Base-by-base conservation (phyloP, 2,113 vertebrate species). In the Otolemur garnettii region DNA sequence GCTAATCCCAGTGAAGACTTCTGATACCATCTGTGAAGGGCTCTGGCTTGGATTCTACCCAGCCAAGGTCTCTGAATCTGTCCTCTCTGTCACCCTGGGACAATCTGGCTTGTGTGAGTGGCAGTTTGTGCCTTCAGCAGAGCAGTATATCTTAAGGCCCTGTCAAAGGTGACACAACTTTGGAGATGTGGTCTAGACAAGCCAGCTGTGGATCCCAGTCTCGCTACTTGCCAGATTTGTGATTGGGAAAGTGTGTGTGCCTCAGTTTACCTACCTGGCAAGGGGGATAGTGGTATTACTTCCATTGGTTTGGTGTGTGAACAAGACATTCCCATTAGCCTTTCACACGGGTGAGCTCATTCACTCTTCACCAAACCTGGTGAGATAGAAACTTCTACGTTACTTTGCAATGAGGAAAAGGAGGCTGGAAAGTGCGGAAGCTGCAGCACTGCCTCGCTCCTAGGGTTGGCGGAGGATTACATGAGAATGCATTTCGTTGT, bases 241-340 rank as follows among this genome's bases (percentile, higher is more conserved):
- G 64, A 69, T 26, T 53, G n/a, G 72, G 30, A 69, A 69, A 42
- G 30, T 18, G n/a, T 11, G 22, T 28, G 38, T 64, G 35, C 30
- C 42, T 74, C 45, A 1, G 11, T 18, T 18, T 35, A 4, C 24
- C 50, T 74, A 6, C 4, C 33, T 96, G 68, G 64, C 89, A 71
- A 38, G 2, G 35, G 66, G 18, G 59, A 1, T 14, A 15, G 8
- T 21, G 57, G 38, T 12, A 0, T 2, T 0, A 33, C 35, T n/a
- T 28, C 62, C 12, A 0, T 9, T 30, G 5, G 8, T 15, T 0
- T 2, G 28, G 15, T 21, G 14, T 5, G 7, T 12, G 38, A 7
- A 4, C 2, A 1, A 84, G 28, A 60, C n/a, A 13, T 10, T 80
- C 28, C 35, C 10, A 0, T 9, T 12, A 8, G 28, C 35, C 18